These are phyloP conservation scores for Anser brachyrhynchus DNA, from an alignment of 2,113 vertebrate species.

Conservation along the genomic window DNA sequence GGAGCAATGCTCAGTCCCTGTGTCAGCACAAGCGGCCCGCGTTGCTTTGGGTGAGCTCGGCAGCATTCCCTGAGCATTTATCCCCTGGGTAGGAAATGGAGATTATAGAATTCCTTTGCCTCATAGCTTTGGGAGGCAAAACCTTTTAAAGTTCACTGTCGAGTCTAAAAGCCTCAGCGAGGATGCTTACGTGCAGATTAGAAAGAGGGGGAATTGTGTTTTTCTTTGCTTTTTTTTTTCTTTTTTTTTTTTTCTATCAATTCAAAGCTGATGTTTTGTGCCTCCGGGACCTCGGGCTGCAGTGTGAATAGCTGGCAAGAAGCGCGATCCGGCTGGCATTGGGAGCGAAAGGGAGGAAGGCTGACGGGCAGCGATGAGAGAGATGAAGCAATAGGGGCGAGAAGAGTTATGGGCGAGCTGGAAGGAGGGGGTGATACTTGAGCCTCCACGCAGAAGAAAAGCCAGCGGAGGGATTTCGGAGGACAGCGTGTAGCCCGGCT, in stretches of 20 bases:
- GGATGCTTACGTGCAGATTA: neutral
- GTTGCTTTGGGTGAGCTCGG: neutral
- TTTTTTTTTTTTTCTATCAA: neutral
- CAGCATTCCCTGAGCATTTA: neutral
- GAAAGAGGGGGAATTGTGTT: neutral
- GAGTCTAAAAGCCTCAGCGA: neutral
- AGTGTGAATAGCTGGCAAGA: neutral
- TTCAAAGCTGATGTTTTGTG: neutral
- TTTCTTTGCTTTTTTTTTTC: neutral
- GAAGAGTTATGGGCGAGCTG: neutral
- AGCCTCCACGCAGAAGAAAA: neutral
- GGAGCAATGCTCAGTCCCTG: neutral
- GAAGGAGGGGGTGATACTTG: neutral
- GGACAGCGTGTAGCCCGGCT: neutral
- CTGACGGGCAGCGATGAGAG: rapidly evolving
- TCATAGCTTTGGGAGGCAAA: neutral
- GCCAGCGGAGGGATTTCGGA: neutral
- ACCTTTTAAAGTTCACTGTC: neutral
- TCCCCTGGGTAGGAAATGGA: neutral
- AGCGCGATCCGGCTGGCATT: rapidly evolving
- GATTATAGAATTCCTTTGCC: neutral
- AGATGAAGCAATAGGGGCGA: neutral
- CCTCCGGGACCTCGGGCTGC: neutral
- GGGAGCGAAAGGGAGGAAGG: neutral
- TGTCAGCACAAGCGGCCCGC: rapidly evolving